Evolutionary conservation across 64 coral and sea anemone genomes (phyloP), one percentile per base, ranked within the genome.

Genomic region (Actinia tenebrosa): DNA sequence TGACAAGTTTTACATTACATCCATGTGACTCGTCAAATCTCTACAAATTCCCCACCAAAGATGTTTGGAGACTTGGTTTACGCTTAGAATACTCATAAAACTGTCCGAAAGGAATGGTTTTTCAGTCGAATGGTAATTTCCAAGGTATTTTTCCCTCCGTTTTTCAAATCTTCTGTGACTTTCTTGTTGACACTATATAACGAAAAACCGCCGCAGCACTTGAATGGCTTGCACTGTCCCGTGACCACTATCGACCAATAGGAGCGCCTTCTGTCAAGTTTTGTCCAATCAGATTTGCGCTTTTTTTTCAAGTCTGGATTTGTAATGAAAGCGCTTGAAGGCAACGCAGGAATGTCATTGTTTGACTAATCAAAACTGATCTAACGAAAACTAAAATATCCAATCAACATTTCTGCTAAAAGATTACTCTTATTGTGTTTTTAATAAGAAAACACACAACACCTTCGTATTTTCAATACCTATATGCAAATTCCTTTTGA

Each of bases 121-220:
- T 75, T 13, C 69, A 42, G 25, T 15, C 3, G 25, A 75, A 75
- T 75, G 23, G 27, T 75, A 75, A 81, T 53, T 81, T 81, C 53
- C 16, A 81, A 81, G 22, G 79, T 50, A 81, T 85, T 61, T 64
- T 85, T 85, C 83, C 53, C 83, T 44, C 30, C 83, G 23, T 16
- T 58, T 91, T 93, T 87, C 71, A 92, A 93, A 93, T 97, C 88
- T 71, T 85, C 87, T 90, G 86, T 78, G 68, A 91, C 53, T 85
- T 87, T 37, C 68, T 83, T 97, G 92, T 97, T 97, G 94, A 97
- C 91, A 90, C 60, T 75, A 75, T 83, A 37, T 75, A 92, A 97
- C 91, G 91, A 92, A 93, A 95, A 96, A 97, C 94, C 94, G 94
- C 94, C 94, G 92, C 94, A 87, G 89, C 91, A 97, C 86, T 92